phyloP scores from a whole-genome alignment of 2,888 invertebrate genomes.

The Choreutis nemorana region DNA sequence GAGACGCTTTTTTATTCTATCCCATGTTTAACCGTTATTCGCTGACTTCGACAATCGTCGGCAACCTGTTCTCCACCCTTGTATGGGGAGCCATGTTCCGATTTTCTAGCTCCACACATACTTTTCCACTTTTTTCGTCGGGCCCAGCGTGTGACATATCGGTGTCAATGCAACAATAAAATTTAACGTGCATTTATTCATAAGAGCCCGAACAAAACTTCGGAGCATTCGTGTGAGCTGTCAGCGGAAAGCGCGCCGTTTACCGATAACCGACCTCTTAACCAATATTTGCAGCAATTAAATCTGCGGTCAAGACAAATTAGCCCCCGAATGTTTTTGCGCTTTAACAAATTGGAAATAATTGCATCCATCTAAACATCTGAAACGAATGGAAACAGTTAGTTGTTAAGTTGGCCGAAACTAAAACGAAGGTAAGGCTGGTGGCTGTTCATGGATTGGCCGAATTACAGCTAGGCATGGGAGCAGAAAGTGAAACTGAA shows the following conservation, averaged over 20 bases:
- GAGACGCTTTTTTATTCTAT: slow-evolving; percentile 37
- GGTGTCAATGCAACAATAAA: slow-evolving; percentile 60
- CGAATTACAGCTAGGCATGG: slow-evolving; percentile 13
- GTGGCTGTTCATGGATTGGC: slow-evolving; percentile 35
- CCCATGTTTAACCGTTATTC: slow-evolving; percentile 43
- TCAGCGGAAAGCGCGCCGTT: slow-evolving; percentile 19
- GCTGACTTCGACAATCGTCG: slow-evolving; percentile 46
- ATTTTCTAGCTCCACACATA: slow-evolving; percentile 53
- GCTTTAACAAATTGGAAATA: slow-evolving; percentile 18
- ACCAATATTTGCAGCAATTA: slow-evolving; percentile 46
- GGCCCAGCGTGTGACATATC: slow-evolving; percentile 36
- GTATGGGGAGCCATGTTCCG: slow-evolving; percentile 40
- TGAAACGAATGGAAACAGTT: slow-evolving; percentile 12
- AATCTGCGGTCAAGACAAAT: slow-evolving; percentile 31
- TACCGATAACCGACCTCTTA: slow-evolving; percentile 52
- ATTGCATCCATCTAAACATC: slow-evolving; percentile 14
- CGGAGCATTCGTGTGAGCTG: slow-evolving; percentile 19
- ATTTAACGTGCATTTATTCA: slow-evolving; percentile 47
- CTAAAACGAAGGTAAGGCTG: slow-evolving; percentile 31
- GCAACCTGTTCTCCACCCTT: slow-evolving; percentile 41
- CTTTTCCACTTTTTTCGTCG: slow-evolving; percentile 40
- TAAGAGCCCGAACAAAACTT: slow-evolving; percentile 23
- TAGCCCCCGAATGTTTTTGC: slow-evolving; percentile 20
- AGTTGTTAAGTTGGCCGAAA: slow-evolving; percentile 18
- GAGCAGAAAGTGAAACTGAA: slow-evolving; percentile 48